Evolutionary conservation across 2,113 vertebrate genomes (phyloP), one percentile per base, ranked within the genome.

Genomic region (Tiliqua scincoides): DNA sequence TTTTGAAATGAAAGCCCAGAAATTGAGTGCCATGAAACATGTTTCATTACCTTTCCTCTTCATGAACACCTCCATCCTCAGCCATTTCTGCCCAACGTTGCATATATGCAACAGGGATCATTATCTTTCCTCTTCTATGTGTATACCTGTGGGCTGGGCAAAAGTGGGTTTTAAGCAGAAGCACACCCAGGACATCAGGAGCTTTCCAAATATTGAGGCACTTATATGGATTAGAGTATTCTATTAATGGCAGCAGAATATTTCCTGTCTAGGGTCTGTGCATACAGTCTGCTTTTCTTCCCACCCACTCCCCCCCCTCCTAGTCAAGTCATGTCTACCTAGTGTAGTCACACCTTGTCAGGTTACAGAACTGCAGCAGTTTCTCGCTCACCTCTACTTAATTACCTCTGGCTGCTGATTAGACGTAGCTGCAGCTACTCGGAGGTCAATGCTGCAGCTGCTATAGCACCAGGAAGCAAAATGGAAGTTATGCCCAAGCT

Each of bases 401-500:
- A 80, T 80, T 63, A 72, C 68, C 85, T 80, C 23, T 30, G n/a
- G 20, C 54, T 37, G 21, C 67, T 62, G 77, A 63, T 80, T 62
- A 86, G 77, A 37, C 80, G 52, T 63, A 59, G 54, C 76, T 32
- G 65, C 67, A 52, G 70, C 67, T 72, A 35, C 76, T 62, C 67
- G 32, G 76, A 85, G 76, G 67, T 85, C 84, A 72, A 20, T 9
- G 37, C 68, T 52, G 78, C 85, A 80, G 85, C 85, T 79, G 68
- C 77, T 71, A 52, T 54, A 73, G 85, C 68, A 80, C 67, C 68
- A 54, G 72, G 23, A 85, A 54, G 73, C 62, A 73, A 37, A 62
- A 54, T 27, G 59, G 68, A 73, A 65, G 59, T 52, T 63, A 84
- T 84, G 87, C 89, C 81, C 89, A 78, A 74, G 88, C 17, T 18